phyloP scores from a whole-genome alignment of 2,888 invertebrate genomes.

The Drosophila paramelanica region DNA sequence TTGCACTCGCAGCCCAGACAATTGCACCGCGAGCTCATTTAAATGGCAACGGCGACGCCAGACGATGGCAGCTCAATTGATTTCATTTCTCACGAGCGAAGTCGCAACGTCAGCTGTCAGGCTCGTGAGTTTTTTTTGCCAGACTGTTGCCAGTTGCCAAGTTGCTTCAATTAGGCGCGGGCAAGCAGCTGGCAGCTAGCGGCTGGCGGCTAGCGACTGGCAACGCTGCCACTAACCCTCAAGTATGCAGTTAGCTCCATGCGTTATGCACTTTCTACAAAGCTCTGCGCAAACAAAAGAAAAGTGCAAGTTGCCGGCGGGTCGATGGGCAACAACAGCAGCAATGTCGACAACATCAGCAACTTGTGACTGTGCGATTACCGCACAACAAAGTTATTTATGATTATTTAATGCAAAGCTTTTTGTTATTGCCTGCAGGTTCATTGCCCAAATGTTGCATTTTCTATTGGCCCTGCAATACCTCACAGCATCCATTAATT shows the following conservation, averaged over 20 bases:
- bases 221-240: conserved; percentile 28
- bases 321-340: conserved; percentile 48
- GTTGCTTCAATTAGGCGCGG: conserved; percentile 46
- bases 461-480: conserved; percentile 40
- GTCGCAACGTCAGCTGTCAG: conserved; percentile 51
- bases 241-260: conserved; percentile 20
- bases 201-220: neutral
- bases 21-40: conserved; percentile 40
- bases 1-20: conserved; percentile 19
- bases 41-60: conserved; percentile 18
- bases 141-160: conserved; percentile 13
- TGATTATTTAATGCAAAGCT: conserved; percentile 75
- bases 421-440: conserved; percentile 55
- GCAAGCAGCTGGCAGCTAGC: conserved; percentile 31
- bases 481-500: conserved; percentile 28
- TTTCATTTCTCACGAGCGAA: conserved; percentile 70
- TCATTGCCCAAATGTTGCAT: conserved; percentile 69
- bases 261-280: conserved; percentile 50
- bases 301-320: conserved; percentile 65
- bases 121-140: conserved; percentile 45
- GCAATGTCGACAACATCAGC: conserved; percentile 16
- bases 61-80: conserved; percentile 65
- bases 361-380: conserved; percentile 46
- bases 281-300: conserved; percentile 55
- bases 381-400: conserved; percentile 62